Base-by-base conservation (phyloP, 2,113 vertebrate species). In the Helogale parvula region DNA sequence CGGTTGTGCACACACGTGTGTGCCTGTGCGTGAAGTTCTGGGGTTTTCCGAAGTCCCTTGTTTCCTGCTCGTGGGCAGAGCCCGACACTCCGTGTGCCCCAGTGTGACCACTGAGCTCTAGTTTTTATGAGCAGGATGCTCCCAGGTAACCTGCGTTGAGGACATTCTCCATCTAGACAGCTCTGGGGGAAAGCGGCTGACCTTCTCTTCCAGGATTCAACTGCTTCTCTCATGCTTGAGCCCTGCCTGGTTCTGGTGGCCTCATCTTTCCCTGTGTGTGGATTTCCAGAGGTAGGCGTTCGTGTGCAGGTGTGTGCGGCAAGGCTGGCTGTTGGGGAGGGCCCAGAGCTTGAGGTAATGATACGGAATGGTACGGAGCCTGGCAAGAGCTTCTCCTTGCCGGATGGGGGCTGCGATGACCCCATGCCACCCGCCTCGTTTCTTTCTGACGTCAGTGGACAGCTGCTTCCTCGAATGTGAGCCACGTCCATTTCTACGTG, bases 211-310 rank as follows among this genome's bases (percentile, higher is more conserved):
- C 60, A 86, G 97, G 87, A 41, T 66, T 63, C 0, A 94, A 60
- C 41, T 76, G 54, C 66, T 92, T 87, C n/a, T 6, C 19, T 92
- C 85, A 29, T 93, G 95, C 86, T 19, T 71, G 91, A 91, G 93
- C 72, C 29, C 50, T 3, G 35, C 85, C 38, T 23, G n/a, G 33
- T 77, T 47, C 90, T 76, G 76, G 14, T 52, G 50, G 47, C 69
- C 60, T 68, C 35, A 45, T 11, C 3, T 83, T 45, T 63, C 25
- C 27, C 50, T 71, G 21, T 33, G 57, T 17, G 21, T 8, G 16
- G 79, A 15, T 5, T 60, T 65, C 12, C 0, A 11, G 5, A 5
- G 47, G 63, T 54, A 72, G 57, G 21, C 47, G 29, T 29, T 29
- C 2, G 13, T 45, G 21, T 16, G 27, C 69, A 23, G 19, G 9